Evolutionary conservation across 64 coral and sea anemone species (phyloP), one percentile per base, ranked within the genome.

Genomic region (Actinia tenebrosa): DNA sequence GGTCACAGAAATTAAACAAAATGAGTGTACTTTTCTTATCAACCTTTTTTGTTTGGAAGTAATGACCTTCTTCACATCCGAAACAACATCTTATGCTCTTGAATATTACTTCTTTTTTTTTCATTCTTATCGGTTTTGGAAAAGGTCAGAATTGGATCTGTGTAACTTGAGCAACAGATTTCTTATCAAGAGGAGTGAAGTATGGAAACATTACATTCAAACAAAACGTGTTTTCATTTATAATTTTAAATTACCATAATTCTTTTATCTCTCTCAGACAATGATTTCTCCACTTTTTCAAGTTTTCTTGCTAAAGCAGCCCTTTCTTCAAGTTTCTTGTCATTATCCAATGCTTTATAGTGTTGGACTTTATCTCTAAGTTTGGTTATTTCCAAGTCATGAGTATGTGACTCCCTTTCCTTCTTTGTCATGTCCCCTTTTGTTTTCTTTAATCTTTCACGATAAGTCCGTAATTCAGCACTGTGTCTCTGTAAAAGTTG

Each of bases 401-500:
- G 60, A 10, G 89, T 93, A 26, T 84, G 85, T 7, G 93, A 84
- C 54, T 99, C 93, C 19, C 82, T 90, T n/a, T 99, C 97, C 54
- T 99, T 99, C 47, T 71, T 89, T 23, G 75, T 43, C 42, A 92
- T 82, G 46, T 86, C 68, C 7, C 92, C 85, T 78, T 99, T 93
- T 77, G 87, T 88, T 80, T 84, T 60, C 27, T 89, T 86, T n/a
- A 99, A 58, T 78, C 93, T 82, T 87, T 99, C 90, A 45, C 94
- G 89, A n/a, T 95, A 89, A 16, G 88, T 95, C 27, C 88, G 71
- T 79, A 95, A 85, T 87, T 99, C 97, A 17, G 93, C 90, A 86
- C 93, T 95, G 83, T 98, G 96, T n/a, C 93, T 92, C 44, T 95
- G 87, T 60, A 99, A 66, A 18, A 99, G 61, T 20, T 86, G 82